These are phyloP conservation scores for Lepas anatifera DNA, from an alignment of 2,888 invertebrate species.

Conservation along the genomic window DNA sequence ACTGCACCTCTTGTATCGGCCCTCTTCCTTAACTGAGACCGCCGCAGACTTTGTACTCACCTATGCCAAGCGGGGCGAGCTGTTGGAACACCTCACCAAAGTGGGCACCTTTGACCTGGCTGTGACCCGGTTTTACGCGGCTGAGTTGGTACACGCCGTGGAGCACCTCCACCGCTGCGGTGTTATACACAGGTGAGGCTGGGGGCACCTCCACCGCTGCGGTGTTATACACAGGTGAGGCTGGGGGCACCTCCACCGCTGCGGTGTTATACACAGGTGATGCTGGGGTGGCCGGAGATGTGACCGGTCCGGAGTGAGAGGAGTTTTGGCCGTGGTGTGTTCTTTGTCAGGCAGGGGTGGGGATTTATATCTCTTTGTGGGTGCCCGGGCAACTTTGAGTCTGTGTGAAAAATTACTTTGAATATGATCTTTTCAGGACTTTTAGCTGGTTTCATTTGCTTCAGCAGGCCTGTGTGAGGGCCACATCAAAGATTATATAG, in stretches of 20 bases:
- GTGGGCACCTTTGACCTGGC: slow-evolving; percentile 71
- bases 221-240: slow-evolving; percentile 77
- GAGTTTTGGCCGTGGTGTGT: too few relatives aligned
- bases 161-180: slow-evolving; percentile 79
- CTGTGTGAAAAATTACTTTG: too few relatives aligned
- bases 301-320: too few relatives aligned
- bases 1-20: too few relatives aligned
- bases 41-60: slow-evolving; percentile 73
- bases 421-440: too few relatives aligned
- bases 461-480: too few relatives aligned
- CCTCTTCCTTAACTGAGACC: slow-evolving; percentile 24
- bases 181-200: slow-evolving; percentile 76
- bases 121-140: slow-evolving; percentile 84
- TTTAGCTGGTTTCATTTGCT: too few relatives aligned
- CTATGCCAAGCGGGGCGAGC: slow-evolving; percentile 88
- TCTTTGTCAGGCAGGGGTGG: too few relatives aligned
- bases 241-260: slow-evolving; percentile 76
- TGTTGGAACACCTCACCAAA: slow-evolving; percentile 80
- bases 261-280: slow-evolving; percentile 76
- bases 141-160: slow-evolving; percentile 81
- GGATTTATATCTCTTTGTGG: too few relatives aligned
- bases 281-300: too few relatives aligned
- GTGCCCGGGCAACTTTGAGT: too few relatives aligned
- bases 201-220: slow-evolving; percentile 75
- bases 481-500: too few relatives aligned